phyloP scores from a whole-genome alignment of 2,113 vertebrate species.

The Cavia porcellus region DNA sequence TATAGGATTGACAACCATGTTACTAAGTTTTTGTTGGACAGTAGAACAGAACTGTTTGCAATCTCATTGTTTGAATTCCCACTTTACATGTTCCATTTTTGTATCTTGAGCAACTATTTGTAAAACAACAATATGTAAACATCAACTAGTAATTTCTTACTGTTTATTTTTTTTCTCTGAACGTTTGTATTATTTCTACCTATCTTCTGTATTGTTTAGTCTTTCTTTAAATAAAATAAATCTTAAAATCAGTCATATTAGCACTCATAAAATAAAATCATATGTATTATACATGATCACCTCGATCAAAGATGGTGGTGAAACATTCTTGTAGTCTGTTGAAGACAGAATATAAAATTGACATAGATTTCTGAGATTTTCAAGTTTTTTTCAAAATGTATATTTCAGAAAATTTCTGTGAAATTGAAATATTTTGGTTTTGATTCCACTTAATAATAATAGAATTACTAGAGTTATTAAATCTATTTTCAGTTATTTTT shows the following conservation, averaged over 20 bases:
- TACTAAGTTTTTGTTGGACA: too few species aligned
- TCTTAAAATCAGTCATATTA: neutral
- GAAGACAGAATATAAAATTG: neutral
- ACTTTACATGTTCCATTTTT: too few species aligned
- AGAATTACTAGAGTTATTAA: neutral
- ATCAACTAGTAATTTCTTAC: too few species aligned
- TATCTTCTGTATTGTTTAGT: too few species aligned
- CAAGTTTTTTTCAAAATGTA: neutral
- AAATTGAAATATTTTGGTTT: conserved; percentile 25
- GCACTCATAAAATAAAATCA: conserved; percentile 7
- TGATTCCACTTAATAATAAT: neutral
- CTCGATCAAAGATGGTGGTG: neutral
- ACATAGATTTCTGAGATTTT: neutral
- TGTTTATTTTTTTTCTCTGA: too few species aligned
- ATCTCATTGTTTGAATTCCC: too few species aligned
- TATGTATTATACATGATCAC: neutral
- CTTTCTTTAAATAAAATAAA: too few species aligned
- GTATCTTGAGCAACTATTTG: too few species aligned
- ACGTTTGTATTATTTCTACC: too few species aligned
- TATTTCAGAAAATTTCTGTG: neutral
- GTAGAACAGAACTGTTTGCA: too few species aligned
- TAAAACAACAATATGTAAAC: too few species aligned
- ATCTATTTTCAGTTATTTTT: neutral
- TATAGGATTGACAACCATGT: too few species aligned
- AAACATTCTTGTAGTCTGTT: neutral